Conservation (phyloP, 2,113 vertebrate genomes). For the Dromiciops gliroides region DNA sequence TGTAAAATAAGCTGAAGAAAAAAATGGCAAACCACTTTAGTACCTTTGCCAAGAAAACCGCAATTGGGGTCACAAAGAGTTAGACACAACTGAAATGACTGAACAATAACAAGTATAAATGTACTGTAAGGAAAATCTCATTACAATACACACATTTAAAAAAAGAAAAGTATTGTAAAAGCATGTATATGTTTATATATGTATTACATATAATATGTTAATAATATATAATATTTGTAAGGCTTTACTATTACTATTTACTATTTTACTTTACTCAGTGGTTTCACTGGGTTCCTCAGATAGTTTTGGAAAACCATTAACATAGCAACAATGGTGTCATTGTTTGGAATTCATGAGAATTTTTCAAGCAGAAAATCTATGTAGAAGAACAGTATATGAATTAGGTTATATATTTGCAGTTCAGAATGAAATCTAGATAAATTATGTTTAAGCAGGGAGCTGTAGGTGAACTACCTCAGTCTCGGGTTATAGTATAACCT, state of each 20-base stretch:
- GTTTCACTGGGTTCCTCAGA: not conserved
- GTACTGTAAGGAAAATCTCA: not conserved
- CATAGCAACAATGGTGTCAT: not conserved
- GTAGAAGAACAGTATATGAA: not conserved
- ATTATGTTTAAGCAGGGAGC: not conserved
- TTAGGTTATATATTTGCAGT: conserved; percentile 28
- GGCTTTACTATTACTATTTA: too few relatives aligned
- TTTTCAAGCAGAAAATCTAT: conserved; percentile 3
- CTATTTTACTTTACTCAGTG: too few relatives aligned
- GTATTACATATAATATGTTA: too few relatives aligned
- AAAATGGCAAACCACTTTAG: not conserved
- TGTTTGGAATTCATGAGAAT: conserved; percentile 11
- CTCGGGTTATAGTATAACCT: too few relatives aligned
- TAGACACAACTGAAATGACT: not conserved
- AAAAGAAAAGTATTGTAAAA: not conserved
- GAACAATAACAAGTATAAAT: not conserved
- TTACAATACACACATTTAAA: not conserved
- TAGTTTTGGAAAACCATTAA: conserved; percentile 5
- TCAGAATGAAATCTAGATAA: conserved; percentile 22
- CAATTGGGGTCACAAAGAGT: not conserved
- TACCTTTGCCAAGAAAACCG: not conserved
- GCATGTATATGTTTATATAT: too few relatives aligned
- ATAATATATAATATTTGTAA: too few relatives aligned
- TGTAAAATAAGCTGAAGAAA: not conserved
- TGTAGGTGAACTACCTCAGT: too few relatives aligned